Conservation (phyloP, 2,797 vertebrate genomes). For the Hybognathus amarus region DNA sequence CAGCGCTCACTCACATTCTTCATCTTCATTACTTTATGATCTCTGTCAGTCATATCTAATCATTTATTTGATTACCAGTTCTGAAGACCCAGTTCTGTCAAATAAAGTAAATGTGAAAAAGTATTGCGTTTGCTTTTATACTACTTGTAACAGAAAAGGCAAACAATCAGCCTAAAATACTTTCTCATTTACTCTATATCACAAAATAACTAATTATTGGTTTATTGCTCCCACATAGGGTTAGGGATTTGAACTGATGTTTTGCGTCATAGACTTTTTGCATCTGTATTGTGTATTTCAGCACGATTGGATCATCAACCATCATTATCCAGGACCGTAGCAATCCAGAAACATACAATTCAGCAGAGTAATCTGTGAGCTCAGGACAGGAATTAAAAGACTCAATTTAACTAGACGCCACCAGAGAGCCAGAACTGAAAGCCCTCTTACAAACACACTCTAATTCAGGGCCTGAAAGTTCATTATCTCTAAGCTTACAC, state of each 20-base stretch:
- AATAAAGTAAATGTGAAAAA: too few relatives aligned
- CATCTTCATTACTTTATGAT: too few relatives aligned
- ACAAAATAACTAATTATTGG: background rate
- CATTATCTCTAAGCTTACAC: background rate
- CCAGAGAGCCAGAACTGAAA: background rate
- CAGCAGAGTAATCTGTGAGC: background rate
- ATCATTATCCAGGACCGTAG: background rate
- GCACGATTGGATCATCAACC: background rate
- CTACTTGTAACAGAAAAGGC: too few relatives aligned
- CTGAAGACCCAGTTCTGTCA: too few relatives aligned
- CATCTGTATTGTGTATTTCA: background rate
- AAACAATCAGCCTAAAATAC: too few relatives aligned
- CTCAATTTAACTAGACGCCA: background rate
- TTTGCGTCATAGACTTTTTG: background rate
- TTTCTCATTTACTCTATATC: too few relatives aligned
- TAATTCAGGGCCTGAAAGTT: background rate
- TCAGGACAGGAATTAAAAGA: slow-evolving; percentile 1
- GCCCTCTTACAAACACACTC: background rate
- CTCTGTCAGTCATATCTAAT: too few relatives aligned
- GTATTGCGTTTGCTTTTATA: too few relatives aligned
- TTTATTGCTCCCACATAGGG: background rate
- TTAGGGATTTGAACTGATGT: background rate
- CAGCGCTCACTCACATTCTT: too few relatives aligned
- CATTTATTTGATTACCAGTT: too few relatives aligned
- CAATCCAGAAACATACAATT: background rate